Evolutionary conservation across 2,797 vertebrate species (phyloP).

Genomic region (Siniperca undulata): DNA sequence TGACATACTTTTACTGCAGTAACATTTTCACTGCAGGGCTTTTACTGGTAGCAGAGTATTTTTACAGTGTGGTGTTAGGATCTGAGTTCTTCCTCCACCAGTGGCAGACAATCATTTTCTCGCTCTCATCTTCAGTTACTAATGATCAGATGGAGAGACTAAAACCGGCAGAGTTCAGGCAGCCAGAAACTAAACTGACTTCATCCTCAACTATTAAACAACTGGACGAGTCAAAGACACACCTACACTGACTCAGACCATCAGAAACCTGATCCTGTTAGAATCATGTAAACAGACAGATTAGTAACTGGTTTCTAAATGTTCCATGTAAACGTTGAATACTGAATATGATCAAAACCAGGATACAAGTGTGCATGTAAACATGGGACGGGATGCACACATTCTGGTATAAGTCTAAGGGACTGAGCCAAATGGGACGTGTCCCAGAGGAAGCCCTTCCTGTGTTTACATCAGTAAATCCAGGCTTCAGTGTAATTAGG

Average conservation of each 20-base stretch:
- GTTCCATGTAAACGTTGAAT: not conserved
- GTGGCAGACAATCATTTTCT: not conserved
- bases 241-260: not conserved
- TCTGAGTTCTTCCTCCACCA: no score
- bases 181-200: not conserved
- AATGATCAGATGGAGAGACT: not conserved
- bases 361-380: not conserved
- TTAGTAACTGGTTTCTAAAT: not conserved
- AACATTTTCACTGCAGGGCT: no score
- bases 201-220: no score
- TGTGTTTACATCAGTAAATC: conserved; percentile 15
- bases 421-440: no score
- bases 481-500: conserved; percentile 41
- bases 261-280: not conserved
- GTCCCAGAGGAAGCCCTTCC: not conserved
- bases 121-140: not conserved
- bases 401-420: no score
- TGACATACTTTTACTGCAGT: no score
- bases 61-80: no score
- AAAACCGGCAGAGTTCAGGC: not conserved
- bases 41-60: no score
- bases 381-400: no score
- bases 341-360: not conserved
- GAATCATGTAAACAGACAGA: not conserved
- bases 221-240: not conserved